A percentile compares a stretch with the other conserved stretches of the same genome.
These are phyloP conservation scores for Hippopotamyrus pictus DNA, from an alignment of 2,797 vertebrate genomes.

Conservation along the genomic window DNA sequence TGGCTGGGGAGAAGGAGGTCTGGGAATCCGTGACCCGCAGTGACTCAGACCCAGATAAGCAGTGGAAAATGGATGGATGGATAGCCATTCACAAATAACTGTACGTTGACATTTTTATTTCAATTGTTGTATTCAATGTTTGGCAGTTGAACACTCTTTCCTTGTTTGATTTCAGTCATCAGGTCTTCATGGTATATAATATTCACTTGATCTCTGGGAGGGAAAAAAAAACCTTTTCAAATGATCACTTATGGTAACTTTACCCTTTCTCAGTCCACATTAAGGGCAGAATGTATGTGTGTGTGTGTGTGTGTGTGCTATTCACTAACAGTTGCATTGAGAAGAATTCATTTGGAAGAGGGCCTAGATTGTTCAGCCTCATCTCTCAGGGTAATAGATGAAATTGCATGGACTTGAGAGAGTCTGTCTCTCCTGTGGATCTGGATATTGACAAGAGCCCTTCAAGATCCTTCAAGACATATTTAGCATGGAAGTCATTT, in stretches of 20 bases:
- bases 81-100: not conserved
- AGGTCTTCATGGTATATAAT: not conserved
- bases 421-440: not conserved
- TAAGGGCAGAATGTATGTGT: not conserved
- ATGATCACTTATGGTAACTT: not conserved
- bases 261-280: not conserved
- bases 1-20: not conserved
- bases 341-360: not conserved
- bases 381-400: not conserved
- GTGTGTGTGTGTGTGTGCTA: not conserved
- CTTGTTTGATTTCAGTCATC: not conserved
- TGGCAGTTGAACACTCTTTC: not conserved
- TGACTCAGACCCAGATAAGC: not conserved
- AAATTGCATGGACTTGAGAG: not conserved
- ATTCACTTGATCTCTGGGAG: not conserved
- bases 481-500: not conserved
- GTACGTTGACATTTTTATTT: not conserved
- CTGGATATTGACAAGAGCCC: not conserved
- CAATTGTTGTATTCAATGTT: not conserved
- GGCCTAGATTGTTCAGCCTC: not conserved
- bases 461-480: not conserved
- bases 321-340: not conserved
- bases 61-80: not conserved
- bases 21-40: not conserved
- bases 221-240: not conserved